Conservation (phyloP, 2,888 invertebrate species). For the Leucoptera coffeella region DNA sequence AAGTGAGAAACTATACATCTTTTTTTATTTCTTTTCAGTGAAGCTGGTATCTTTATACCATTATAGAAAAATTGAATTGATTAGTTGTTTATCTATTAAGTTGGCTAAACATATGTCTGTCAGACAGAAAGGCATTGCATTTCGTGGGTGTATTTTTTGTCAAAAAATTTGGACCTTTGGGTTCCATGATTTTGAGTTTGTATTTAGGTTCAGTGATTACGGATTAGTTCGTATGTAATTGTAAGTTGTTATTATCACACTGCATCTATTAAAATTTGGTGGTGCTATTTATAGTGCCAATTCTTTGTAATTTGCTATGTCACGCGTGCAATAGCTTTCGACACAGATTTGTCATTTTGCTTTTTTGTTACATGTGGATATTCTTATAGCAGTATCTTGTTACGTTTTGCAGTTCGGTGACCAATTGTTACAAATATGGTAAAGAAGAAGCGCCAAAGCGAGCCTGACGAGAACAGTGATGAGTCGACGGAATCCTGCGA, state of each 20-base stretch:
- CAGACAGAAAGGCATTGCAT: too few species aligned
- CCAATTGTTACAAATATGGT: slow-evolving; percentile 47
- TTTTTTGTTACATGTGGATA: slow-evolving; percentile 46
- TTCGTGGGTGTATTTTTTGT: too few species aligned
- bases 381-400: slow-evolving; percentile 48
- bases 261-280: slow-evolving; percentile 9
- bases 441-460: slow-evolving; percentile 68
- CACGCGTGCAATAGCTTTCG: slow-evolving; percentile 50
- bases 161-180: too few species aligned
- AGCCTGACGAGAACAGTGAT: slow-evolving; percentile 56
- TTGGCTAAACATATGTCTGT: too few species aligned
- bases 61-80: too few species aligned
- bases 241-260: slow-evolving; percentile 22
- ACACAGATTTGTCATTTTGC: slow-evolving; percentile 48
- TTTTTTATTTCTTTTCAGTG: too few species aligned
- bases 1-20: too few species aligned
- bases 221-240: slow-evolving; percentile 35
- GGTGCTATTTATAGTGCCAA: slow-evolving; percentile 2
- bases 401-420: slow-evolving; percentile 35
- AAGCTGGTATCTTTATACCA: too few species aligned
- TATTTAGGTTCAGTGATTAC: too few species aligned
- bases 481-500: slow-evolving; percentile 69
- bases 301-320: slow-evolving; percentile 38
- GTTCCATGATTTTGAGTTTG: too few species aligned
- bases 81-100: too few species aligned